Conservation (phyloP, 2,888 invertebrate genomes). For the Pocota personata region DNA sequence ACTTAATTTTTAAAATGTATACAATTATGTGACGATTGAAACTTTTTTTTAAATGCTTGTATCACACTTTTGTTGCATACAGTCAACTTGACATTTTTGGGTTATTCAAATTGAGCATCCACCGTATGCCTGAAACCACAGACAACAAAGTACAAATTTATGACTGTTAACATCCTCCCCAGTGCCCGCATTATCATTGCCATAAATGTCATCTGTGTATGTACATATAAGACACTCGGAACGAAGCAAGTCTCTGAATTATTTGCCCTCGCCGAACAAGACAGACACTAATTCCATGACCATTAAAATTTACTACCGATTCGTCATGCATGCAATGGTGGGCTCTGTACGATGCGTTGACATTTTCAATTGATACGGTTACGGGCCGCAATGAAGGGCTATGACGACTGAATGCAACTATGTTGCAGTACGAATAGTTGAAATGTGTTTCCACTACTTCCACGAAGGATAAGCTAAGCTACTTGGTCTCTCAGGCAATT, state of each 20-base stretch:
- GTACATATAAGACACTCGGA: not conserved
- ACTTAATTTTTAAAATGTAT: constrained; percentile 20
- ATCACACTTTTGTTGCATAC: not conserved
- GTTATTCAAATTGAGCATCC: too few relatives aligned
- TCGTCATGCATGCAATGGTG: constrained; percentile 41
- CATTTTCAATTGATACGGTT: constrained; percentile 38
- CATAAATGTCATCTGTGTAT: constrained; percentile 21
- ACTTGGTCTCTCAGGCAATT: constrained; percentile 3
- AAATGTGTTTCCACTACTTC: too few relatives aligned
- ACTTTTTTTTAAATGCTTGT: not conserved
- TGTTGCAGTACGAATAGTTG: not conserved
- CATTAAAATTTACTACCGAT: constrained; percentile 44
- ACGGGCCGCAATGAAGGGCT: not conserved
- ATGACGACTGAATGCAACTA: not conserved
- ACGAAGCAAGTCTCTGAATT: not conserved
- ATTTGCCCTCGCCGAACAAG: constrained; percentile 9
- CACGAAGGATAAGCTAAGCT: not conserved
- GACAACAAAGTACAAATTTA: constrained; percentile 24
- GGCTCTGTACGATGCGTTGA: constrained; percentile 27
- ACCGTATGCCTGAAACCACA: not conserved
- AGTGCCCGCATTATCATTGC: not conserved
- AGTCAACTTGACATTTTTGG: not conserved
- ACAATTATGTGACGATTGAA: not conserved
- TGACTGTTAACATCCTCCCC: not conserved
- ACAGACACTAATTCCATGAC: constrained; percentile 45